Conservation (phyloP, 2,113 vertebrate species). For the Siniperca chuatsi region DNA sequence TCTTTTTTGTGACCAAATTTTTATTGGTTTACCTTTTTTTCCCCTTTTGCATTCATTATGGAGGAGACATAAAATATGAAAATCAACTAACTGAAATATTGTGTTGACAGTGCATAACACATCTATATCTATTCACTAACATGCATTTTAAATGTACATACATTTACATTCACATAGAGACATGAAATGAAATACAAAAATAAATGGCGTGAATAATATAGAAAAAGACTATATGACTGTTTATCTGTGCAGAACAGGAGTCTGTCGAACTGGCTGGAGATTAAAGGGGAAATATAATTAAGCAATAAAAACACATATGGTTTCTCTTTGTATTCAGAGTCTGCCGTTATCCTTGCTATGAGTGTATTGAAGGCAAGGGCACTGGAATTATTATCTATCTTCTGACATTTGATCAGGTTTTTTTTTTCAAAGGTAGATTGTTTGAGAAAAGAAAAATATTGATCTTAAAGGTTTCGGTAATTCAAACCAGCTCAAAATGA, state of each 20-base stretch:
- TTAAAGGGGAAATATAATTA: slow-evolving; percentile 21
- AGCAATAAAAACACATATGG: slow-evolving; percentile 11
- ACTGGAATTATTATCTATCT: slow-evolving; percentile 41
- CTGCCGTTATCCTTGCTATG: slow-evolving; percentile 4
- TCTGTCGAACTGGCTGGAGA: neutral
- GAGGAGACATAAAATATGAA: too few species aligned
- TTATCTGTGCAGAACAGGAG: slow-evolving; percentile 30
- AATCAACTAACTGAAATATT: too few species aligned
- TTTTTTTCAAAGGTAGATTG: slow-evolving; percentile 45
- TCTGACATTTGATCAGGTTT: slow-evolving; percentile 29
- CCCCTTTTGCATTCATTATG: too few species aligned
- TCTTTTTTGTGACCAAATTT: too few species aligned
- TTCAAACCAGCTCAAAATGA: slow-evolving; percentile 29
- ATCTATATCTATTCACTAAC: too few species aligned
- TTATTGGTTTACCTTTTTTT: too few species aligned
- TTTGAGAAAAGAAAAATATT: slow-evolving; percentile 49
- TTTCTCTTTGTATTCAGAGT: slow-evolving; percentile 24
- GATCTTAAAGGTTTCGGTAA: slow-evolving; percentile 49
- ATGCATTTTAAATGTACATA: neutral
- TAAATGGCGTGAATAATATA: neutral
- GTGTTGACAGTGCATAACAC: too few species aligned
- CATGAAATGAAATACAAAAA: neutral
- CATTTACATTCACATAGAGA: neutral
- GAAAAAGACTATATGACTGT: neutral
- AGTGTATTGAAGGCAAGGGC: slow-evolving; percentile 29